Percentiles rank a stretch among this genome's conserved stretches.
Conservation (phyloP, 1,140 invertebrate species). For the Ridgeia piscesae region DNA sequence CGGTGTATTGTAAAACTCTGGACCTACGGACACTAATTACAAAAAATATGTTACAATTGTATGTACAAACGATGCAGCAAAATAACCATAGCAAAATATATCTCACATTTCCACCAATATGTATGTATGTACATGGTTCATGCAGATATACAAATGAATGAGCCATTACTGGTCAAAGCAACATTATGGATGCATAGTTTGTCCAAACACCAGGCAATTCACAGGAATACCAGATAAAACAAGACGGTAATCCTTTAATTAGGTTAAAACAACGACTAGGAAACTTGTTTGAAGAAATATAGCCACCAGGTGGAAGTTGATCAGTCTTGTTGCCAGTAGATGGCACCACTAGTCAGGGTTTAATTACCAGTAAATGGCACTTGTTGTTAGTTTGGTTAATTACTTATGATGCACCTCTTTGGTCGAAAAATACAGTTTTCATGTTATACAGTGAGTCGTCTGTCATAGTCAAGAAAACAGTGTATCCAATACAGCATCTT, state of each 20-base stretch:
- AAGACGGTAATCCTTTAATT: not conserved
- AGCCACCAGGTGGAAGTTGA: not conserved
- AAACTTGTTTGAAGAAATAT: not conserved
- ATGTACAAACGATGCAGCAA: not conserved
- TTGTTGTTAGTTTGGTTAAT: not conserved
- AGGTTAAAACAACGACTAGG: no score
- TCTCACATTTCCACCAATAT: not conserved
- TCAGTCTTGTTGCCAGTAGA: not conserved
- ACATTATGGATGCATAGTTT: not conserved
- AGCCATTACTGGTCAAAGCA: not conserved
- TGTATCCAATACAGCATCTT: not conserved
- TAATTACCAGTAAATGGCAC: not conserved
- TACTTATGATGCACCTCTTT: not conserved
- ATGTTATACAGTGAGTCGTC: not conserved
- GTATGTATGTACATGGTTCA: not conserved
- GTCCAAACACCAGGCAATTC: not conserved
- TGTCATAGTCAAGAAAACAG: not conserved
- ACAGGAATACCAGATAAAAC: not conserved
- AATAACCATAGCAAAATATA: conserved; percentile 1
- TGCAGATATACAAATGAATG: conserved; percentile 6
- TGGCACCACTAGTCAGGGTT: not conserved
- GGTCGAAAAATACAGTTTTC: not conserved
- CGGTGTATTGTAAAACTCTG: not conserved
- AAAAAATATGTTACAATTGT: conserved; percentile 7
- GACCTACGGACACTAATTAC: not conserved